Conservation (phyloP, 2,888 invertebrate species). For the Nebria brevicollis region DNA sequence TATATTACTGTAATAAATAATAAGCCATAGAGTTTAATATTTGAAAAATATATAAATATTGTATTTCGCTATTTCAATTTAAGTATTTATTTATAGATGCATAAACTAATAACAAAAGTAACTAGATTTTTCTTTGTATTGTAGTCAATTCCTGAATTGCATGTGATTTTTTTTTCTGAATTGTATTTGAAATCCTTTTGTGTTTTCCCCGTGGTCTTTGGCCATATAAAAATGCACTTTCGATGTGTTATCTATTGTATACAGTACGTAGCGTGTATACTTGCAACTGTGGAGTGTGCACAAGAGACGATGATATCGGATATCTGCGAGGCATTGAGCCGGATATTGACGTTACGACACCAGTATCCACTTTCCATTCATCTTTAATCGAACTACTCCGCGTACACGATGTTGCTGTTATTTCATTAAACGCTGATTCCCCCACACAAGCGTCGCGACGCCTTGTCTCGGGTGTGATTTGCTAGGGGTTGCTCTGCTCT, state of each 20-base stretch:
- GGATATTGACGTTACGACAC: neutral
- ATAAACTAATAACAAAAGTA: too few species aligned
- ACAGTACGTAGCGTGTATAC: neutral
- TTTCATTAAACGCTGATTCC: conserved; percentile 1
- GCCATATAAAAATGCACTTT: too few species aligned
- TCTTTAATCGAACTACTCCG: neutral
- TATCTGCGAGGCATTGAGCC: neutral
- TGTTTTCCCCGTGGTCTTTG: too few species aligned
- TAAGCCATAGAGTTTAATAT: too few species aligned
- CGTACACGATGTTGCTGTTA: neutral
- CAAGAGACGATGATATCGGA: neutral
- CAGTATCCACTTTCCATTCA: neutral
- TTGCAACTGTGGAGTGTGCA: neutral
- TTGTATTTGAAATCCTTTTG: too few species aligned
- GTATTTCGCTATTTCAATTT: too few species aligned
- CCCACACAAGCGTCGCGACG: neutral
- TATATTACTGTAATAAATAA: too few species aligned
- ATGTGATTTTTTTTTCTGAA: too few species aligned
- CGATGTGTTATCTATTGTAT: neutral
- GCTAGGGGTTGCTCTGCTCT: neutral
- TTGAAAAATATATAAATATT: too few species aligned
- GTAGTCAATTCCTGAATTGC: too few species aligned
- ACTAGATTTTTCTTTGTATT: too few species aligned
- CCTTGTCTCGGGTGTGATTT: conserved; percentile 1
- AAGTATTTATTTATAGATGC: too few species aligned